phyloP scores from a whole-genome alignment of 2,888 invertebrate genomes.

The Sabellastarte sp. region DNA sequence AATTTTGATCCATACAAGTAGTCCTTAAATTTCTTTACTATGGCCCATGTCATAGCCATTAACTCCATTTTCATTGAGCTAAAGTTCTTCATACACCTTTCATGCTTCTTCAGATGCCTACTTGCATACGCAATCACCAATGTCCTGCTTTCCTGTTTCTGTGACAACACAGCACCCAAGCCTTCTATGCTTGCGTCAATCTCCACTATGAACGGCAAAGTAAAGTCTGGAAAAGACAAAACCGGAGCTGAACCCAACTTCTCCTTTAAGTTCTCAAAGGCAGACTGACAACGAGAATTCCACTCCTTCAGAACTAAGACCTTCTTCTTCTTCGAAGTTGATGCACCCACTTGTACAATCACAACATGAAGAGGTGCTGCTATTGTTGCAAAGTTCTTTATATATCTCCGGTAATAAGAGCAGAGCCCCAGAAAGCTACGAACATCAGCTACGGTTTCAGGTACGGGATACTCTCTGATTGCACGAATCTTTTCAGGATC shows the following conservation, averaged over 20 bases:
- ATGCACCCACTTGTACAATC: too few species aligned
- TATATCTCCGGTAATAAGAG: too few species aligned
- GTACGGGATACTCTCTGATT: too few species aligned
- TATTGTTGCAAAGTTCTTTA: too few species aligned
- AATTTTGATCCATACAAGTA: slow-evolving; percentile 20
- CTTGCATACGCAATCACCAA: slow-evolving; percentile 28
- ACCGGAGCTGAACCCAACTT: slow-evolving; percentile 14
- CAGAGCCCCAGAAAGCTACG: too few species aligned
- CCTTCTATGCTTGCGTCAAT: slow-evolving; percentile 25
- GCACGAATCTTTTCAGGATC: too few species aligned
- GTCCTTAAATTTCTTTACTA: slow-evolving; percentile 25
- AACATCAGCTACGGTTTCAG: too few species aligned
- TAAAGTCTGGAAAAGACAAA: slow-evolving; percentile 27
- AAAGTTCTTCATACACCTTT: slow-evolving; percentile 27
- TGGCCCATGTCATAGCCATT: slow-evolving; percentile 27
- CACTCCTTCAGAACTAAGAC: too few species aligned
- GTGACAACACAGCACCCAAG: slow-evolving; percentile 26
- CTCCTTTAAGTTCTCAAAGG: background rate
- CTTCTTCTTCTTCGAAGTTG: too few species aligned
- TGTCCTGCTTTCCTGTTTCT: slow-evolving; percentile 18
- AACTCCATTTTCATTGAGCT: slow-evolving; percentile 28
- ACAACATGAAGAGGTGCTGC: too few species aligned
- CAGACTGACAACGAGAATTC: background rate
- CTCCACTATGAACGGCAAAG: slow-evolving; percentile 25
- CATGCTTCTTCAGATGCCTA: slow-evolving; percentile 18